Base-by-base conservation (phyloP, 2,113 vertebrate genomes). In the Eira barbara region DNA sequence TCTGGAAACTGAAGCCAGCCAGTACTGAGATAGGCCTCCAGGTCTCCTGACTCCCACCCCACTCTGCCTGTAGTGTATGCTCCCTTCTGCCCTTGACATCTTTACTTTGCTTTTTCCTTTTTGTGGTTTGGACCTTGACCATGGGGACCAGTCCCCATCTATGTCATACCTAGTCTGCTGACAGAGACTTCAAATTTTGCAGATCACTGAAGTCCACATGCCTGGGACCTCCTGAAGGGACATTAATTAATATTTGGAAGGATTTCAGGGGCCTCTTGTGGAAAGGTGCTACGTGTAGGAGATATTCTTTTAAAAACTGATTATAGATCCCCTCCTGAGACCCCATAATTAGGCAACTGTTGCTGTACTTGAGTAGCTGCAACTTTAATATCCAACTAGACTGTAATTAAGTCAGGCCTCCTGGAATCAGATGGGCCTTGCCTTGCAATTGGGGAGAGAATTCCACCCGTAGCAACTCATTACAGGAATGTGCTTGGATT, bases 281-380 rank as follows among this genome's bases (percentile, higher is more conserved):
- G 89, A 97, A 97, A 97, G 90, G 87, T 79, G 49, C 45, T 88
- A 42, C 0, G 3, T 81, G 82, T 31, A 27, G 73, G 83, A 95
- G 96, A 93, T 57, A 73, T 81, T 94, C 61, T 89, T 89, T 97
- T 93, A 93, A 94, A 94, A 91, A 79, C n/a, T 86, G 90, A 88
- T 97, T 93, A 59, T 74, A 91, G 67, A 85, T n/a, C 69, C 36
- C 65, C 95, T 89, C 81, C 36, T 9, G 93, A 94, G 81, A 31
- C 47, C 57, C 49, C 6, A 5, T 94, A 93, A 96, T 97, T 89
- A 96, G 91, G 61, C 71, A 71, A 85, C 92, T 49, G 79, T 94
- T 80, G 93, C 87, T 84, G 93, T 76, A 87, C 69, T 92, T 76
- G 76, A 91, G 94, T 87, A 82, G 89, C 89, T 89, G n/a, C 45